These are phyloP conservation scores for Seriola aureovittata DNA, from an alignment of 2,113 vertebrate species.

Conservation along the genomic window DNA sequence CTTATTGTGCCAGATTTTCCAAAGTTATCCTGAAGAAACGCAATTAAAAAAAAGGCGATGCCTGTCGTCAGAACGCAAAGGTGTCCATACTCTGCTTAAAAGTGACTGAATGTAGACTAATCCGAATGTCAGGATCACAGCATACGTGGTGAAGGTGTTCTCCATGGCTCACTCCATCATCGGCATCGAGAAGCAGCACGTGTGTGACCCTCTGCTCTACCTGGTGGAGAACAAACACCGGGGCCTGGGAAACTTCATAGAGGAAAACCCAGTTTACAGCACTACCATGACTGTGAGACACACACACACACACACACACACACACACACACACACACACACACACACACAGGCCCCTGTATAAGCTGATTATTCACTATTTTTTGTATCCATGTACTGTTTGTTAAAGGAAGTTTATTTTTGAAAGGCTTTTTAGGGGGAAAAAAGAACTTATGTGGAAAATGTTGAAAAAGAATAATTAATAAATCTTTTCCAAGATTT, in stretches of 20 bases:
- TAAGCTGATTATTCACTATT: no score
- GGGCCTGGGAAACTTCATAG: slow-evolving; percentile 81
- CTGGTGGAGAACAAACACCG: slow-evolving; percentile 87
- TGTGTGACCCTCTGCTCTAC: slow-evolving; percentile 91
- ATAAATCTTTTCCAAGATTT: not conserved
- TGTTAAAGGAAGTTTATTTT: no score
- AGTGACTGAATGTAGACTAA: not conserved
- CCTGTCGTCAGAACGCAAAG: not conserved
- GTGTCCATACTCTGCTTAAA: not conserved
- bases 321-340: no score
- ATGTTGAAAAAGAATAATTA: no score
- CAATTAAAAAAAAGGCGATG: no score
- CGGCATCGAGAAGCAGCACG: slow-evolving; percentile 74
- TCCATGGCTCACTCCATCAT: slow-evolving; percentile 85
- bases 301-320: no score
- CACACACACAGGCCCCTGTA: no score
- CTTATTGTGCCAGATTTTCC: no score
- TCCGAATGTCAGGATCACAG: slow-evolving; percentile 88
- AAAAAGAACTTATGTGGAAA: no score
- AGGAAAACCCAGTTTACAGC: slow-evolving; percentile 86
- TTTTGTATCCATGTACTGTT: no score
- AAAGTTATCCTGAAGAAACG: no score
- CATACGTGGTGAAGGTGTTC: slow-evolving; percentile 94
- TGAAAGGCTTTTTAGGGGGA: no score
- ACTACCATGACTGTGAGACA: slow-evolving; percentile 81